Base-by-base conservation (phyloP, 2,797 vertebrate species). In the Erethizon dorsatum region DNA sequence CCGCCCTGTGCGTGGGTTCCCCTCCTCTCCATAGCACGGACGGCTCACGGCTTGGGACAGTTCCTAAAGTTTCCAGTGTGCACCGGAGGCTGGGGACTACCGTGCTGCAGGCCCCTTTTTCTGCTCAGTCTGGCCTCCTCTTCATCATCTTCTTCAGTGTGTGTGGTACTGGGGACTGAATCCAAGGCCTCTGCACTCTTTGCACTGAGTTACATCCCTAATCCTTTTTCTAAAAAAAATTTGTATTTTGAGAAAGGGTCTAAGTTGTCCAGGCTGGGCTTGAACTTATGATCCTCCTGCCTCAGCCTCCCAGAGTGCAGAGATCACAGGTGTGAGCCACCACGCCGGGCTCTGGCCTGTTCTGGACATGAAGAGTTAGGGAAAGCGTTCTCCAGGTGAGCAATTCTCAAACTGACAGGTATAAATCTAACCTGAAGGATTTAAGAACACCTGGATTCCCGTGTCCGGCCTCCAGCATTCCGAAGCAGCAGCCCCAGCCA, bases 71-170 rank as follows among this genome's bases (percentile, higher is more conserved):
- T 69, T 24, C 24, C 56, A 22, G 13, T 10, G 22, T 10, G 50
- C 24, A 28, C 11, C 61, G 41, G 80, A 31, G n/a, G 7, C 3
- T 52, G 33, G 37, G 65, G 37, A 13, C n/a, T 33, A 24, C 18
- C 41, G 47, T 11, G 5, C 10, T 1, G 1, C 0, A 0, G 5
- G 8, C 5, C 22, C 50, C n/a, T 33, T 83, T 41, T n/a, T 28
- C 67, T 54, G 45, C 52, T 50, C n/a, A 15, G 24, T 18, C 31
- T 37, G 1, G 3, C 41, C 12, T 79, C 47, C 87, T 69, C 7
- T 63, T 24, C 24, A 11, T 15, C 63, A 33, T 67, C 61, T 63
- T 31, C 26, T 63, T 63, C 24, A 31, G 26, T 63, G 26, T 13
- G 61, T 63, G 61, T 63, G 63, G 63, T 65, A 33, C 11, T 31